A percentile compares a stretch with the other conserved stretches of the same genome.
Evolutionary conservation across 2,888 invertebrate species (phyloP).

Genomic region (Synanthedon formicaeformis): DNA sequence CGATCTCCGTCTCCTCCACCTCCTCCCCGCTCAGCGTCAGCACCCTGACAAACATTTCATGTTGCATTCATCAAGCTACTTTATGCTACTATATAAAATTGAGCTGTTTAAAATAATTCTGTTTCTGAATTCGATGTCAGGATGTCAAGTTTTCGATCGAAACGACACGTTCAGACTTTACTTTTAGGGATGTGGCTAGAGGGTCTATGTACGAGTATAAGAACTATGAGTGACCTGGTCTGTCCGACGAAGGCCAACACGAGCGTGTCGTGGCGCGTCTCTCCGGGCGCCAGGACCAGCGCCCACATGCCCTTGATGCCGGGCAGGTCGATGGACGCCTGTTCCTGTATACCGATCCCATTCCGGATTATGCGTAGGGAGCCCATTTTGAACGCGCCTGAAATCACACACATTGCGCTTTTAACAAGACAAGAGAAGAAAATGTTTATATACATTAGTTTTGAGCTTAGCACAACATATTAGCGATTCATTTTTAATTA

Average conservation of each 20-base stretch:
- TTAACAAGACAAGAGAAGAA: background rate
- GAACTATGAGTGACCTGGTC: constrained; percentile 71
- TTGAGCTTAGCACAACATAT: too few species aligned
- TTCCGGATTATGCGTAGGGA: constrained; percentile 96
- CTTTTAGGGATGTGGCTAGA: too few species aligned
- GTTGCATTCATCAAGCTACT: too few species aligned
- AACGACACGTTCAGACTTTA: too few species aligned
- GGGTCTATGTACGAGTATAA: too few species aligned
- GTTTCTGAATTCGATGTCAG: too few species aligned
- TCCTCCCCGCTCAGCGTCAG: constrained; percentile 93
- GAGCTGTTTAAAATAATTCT: too few species aligned
- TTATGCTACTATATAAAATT: too few species aligned
- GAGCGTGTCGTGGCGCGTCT: constrained; percentile 84
- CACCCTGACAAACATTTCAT: constrained; percentile 65
- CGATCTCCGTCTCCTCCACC: constrained; percentile 96
- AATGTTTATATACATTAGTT: constrained; percentile 1
- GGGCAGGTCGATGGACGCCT: constrained; percentile 95
- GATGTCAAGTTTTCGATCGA: too few species aligned
- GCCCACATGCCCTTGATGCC: constrained; percentile 99
- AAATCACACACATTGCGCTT: background rate
- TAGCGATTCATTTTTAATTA: too few species aligned
- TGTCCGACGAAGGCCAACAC: constrained; percentile 97
- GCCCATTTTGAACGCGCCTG: constrained; percentile 95
- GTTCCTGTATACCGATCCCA: constrained; percentile 98
- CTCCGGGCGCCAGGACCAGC: constrained; percentile 66